A percentile compares a stretch with the other conserved stretches of the same genome.
Evolutionary conservation across 2,888 invertebrate species (phyloP).

Genomic region (Acanthoscelides obtectus): DNA sequence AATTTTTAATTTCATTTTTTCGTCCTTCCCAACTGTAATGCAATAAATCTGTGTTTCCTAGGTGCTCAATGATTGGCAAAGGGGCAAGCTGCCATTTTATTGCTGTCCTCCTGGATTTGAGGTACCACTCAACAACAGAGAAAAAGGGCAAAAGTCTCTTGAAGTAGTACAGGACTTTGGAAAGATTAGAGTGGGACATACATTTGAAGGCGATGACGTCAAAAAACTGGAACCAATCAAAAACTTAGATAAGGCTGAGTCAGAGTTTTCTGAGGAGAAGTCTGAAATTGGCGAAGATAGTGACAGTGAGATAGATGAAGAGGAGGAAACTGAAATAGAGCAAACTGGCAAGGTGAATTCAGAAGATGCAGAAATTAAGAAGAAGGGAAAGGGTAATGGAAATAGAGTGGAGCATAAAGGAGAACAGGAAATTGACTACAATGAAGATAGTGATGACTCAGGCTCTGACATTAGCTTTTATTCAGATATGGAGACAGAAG

Average conservation of each 20-base stretch:
- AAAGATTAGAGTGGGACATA: conserved; percentile 66
- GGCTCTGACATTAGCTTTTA: conserved; percentile 66
- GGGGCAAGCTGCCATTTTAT: conserved; percentile 95
- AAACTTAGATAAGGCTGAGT: conserved; percentile 34
- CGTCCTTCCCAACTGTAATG: not conserved
- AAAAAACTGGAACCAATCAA: conserved; percentile 53
- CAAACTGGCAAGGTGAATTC: conserved; percentile 9
- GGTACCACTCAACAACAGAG: conserved; percentile 52
- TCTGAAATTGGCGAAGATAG: conserved; percentile 49
- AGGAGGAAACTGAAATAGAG: conserved; percentile 17
- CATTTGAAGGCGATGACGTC: conserved; percentile 50
- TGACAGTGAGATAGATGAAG: conserved; percentile 16
- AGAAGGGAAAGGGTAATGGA: not conserved
- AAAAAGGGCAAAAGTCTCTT: conserved; percentile 39
- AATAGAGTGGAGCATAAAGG: not conserved
- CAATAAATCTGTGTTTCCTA: not conserved
- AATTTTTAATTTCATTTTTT: not conserved
- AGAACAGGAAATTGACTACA: conserved; percentile 34
- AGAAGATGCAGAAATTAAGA: not conserved
- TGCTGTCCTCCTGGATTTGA: conserved; percentile 81
- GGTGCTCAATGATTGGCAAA: conserved; percentile 95
- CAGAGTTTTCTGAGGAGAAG: conserved; percentile 41
- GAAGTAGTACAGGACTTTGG: conserved; percentile 74
- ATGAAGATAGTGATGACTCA: conserved; percentile 42
- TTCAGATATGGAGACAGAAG: conserved; percentile 60